phyloP scores from a whole-genome alignment of 2,888 invertebrate genomes.

The Microctonus aethiopoides region DNA sequence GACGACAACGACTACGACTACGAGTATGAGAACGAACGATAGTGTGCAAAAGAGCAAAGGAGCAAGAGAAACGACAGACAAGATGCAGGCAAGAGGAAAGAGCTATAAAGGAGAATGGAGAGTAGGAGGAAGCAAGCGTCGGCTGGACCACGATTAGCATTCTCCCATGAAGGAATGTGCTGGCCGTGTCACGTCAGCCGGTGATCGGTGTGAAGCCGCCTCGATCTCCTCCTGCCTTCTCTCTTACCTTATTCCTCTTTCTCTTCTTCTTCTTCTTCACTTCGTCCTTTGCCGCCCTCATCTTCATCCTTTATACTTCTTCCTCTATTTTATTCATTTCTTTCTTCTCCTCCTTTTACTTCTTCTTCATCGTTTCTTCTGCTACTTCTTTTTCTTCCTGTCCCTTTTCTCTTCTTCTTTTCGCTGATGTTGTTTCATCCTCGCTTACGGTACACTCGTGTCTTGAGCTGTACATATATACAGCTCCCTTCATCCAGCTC shows the following conservation, averaged over 20 bases:
- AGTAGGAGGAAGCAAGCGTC: constrained; percentile 53
- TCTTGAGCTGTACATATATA: constrained; percentile 39
- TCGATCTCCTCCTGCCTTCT: constrained; percentile 50
- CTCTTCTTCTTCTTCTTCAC: constrained; percentile 16
- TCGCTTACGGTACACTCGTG: constrained; percentile 13
- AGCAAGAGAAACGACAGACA: constrained; percentile 35
- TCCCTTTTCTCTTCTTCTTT: constrained; percentile 25
- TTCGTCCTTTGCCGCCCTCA: too few relatives aligned
- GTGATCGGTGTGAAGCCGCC: constrained; percentile 59
- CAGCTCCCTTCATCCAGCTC: constrained; percentile 23
- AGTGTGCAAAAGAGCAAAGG: constrained; percentile 33
- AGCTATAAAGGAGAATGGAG: constrained; percentile 37
- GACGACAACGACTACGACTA: too few relatives aligned
- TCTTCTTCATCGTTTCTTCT: neutral
- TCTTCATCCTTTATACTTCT: neutral
- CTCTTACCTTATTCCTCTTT: constrained; percentile 30
- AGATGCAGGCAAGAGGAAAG: constrained; percentile 33
- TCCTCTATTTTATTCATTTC: constrained; percentile 30
- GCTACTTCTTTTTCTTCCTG: constrained; percentile 14
- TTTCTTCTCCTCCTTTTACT: neutral
- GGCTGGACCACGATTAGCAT: constrained; percentile 60
- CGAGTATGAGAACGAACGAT: constrained; percentile 32
- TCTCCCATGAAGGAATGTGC: constrained; percentile 62
- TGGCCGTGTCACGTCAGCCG: constrained; percentile 59
- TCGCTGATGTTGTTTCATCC: neutral